A percentile compares a stretch with the other conserved stretches of the same genome.
These are phyloP conservation scores for Eleutherodactylus coqui DNA, from an alignment of 2,797 vertebrate genomes.

Conservation along the genomic window DNA sequence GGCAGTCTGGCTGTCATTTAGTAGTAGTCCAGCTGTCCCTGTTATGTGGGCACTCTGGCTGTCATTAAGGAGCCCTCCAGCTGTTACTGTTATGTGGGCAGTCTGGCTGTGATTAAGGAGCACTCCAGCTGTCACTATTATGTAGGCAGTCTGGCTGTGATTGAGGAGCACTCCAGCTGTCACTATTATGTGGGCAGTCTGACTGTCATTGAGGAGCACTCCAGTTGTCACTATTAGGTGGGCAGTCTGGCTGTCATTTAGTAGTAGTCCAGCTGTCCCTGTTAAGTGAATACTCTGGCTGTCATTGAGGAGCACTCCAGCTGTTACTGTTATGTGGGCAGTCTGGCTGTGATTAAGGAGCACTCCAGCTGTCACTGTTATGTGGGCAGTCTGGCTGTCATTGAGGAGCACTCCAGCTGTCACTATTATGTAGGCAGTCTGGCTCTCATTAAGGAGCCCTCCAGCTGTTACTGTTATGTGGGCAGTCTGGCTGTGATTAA, in stretches of 20 bases:
- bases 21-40: too few relatives aligned
- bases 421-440: neutral
- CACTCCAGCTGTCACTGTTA: too few relatives aligned
- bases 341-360: too few relatives aligned
- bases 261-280: neutral
- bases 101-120: neutral
- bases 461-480: neutral
- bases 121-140: neutral
- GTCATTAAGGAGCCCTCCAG: neutral
- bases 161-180: too few relatives aligned
- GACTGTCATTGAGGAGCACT: too few relatives aligned
- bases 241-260: neutral
- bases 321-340: too few relatives aligned
- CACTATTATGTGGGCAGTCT: neutral
- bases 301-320: too few relatives aligned
- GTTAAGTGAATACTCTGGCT: neutral
- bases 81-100: neutral
- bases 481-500: neutral
- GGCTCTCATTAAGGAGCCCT: neutral
- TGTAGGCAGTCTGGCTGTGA: too few relatives aligned
- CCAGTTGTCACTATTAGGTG: too few relatives aligned
- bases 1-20: too few relatives aligned
- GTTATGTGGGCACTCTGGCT: neutral
- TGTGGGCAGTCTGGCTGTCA: too few relatives aligned
- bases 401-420: too few relatives aligned